Evolutionary conservation across 2,113 vertebrate species (phyloP), one percentile per base, ranked within the genome.

Genomic region (Colaptes auratus): DNA sequence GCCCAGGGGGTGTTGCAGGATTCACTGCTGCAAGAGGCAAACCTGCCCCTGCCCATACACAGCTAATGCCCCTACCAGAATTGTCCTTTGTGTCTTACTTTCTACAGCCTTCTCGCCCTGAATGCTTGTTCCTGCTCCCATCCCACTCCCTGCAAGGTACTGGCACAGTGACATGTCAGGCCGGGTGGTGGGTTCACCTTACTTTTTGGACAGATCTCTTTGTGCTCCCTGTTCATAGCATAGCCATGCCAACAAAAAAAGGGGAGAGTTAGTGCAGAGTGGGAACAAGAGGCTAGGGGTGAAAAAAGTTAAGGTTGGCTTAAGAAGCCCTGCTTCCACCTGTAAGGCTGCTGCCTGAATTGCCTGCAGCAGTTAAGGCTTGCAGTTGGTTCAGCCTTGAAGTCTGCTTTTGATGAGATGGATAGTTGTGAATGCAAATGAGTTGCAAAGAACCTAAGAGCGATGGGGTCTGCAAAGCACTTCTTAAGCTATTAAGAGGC

Each of bases 391-490:
- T 95, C 92, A 92, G 90, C 83, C 92, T 92, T 88, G 76, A 93
- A 92, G 72, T 88, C 79, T 56, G 46, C 2, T 33, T 61, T 88
- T 78, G 88, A 75, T 89, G 84, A 95, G 87, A 74, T 0, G 3
- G 71, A 73, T 83, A 93, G 87, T 81, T 44, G 66, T 86, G 95
- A 91, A 95, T 88, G 88, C 82, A 96, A 89, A 95, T 88, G 46
- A 95, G 33, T 69, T 92, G 58, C 65, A 65, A 83, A 86, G 78
- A 89, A 80, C 52, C n/a, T 46, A 65, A 64, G 79, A 94, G 69
- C 64, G 94, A 80, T 58, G 89, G 72, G 79, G 69, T 95, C 91
- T 91, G 65, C 65, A 88, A 82, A 80, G 31, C 42, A 27, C 72
- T 87, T 88, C 67, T 77, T 71, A 64, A 71, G 44, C 58, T 91